Conservation (phyloP, 1,140 invertebrate species). For the Megalopta genalis region DNA sequence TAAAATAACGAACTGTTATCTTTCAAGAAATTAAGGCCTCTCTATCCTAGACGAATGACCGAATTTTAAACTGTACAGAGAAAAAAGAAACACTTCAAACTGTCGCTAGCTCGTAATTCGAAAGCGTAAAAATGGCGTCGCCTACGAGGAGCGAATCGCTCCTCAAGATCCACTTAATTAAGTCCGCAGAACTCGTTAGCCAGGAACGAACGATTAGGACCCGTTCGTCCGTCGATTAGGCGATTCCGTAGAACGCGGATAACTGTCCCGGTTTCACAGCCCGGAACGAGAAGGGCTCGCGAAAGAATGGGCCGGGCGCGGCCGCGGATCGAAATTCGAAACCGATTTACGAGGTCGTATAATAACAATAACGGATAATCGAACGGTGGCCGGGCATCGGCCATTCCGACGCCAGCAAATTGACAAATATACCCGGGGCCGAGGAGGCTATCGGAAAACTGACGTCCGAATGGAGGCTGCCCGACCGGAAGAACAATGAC, state of each 20-base stretch:
- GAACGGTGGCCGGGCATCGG: conserved; percentile 35
- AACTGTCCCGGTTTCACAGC: conserved; percentile 13
- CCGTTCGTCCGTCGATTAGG: no score
- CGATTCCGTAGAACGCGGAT: background rate
- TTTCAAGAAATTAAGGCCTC: no score
- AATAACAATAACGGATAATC: conserved; percentile 52
- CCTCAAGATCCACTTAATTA: no score
- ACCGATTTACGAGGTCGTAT: conserved; percentile 41
- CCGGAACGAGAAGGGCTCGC: background rate
- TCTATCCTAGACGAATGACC: no score
- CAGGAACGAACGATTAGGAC: conserved; percentile 30
- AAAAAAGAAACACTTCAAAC: no score
- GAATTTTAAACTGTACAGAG: no score
- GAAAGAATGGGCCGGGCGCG: conserved; percentile 20
- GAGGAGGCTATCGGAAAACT: conserved; percentile 51
- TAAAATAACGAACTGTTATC: no score
- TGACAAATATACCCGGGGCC: conserved; percentile 48
- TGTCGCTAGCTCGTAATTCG: no score
- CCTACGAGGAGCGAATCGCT: no score
- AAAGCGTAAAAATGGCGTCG: background rate
- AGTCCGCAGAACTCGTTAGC: background rate
- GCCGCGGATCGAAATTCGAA: conserved; percentile 39
- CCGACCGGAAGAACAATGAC: conserved; percentile 25
- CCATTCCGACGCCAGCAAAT: conserved; percentile 26
- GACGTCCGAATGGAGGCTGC: conserved; percentile 23